phyloP scores from a whole-genome alignment of 2,113 vertebrate species.

The Gymnocephalus cernua region DNA sequence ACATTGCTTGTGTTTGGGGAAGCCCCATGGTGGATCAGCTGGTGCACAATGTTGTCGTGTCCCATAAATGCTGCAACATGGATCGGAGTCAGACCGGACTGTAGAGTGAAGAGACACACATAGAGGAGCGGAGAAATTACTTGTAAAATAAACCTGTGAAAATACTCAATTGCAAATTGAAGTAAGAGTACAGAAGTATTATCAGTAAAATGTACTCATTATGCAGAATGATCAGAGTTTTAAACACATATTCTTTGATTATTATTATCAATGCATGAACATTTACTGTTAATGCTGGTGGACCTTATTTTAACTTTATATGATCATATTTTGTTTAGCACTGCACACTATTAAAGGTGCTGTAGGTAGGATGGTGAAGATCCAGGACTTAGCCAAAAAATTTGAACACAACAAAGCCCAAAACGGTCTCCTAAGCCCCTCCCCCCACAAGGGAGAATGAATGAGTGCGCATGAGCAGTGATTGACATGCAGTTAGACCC shows the following conservation, averaged over 20 bases:
- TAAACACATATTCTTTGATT: not conserved
- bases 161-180: too few relatives aligned
- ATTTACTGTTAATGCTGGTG: not conserved
- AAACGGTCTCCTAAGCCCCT: too few relatives aligned
- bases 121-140: not conserved
- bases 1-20: constrained; percentile 97
- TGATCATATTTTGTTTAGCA: not conserved
- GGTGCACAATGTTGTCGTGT: constrained; percentile 97
- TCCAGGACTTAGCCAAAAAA: too few relatives aligned
- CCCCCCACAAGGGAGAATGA: too few relatives aligned
- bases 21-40: constrained; percentile 95
- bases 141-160: not conserved
- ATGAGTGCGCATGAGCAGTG: too few relatives aligned
- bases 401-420: too few relatives aligned
- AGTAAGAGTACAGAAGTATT: too few relatives aligned
- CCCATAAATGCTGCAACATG: constrained; percentile 99
- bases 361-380: too few relatives aligned
- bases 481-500: too few relatives aligned
- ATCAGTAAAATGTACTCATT: too few relatives aligned
- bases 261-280: not conserved
- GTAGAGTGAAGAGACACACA: constrained; percentile 3
- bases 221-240: too few relatives aligned
- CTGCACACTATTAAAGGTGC: not conserved
- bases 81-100: constrained; percentile 98
- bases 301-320: not conserved